Evolutionary conservation across 1,140 invertebrate species (phyloP).

Genomic region (Sipha flava): DNA sequence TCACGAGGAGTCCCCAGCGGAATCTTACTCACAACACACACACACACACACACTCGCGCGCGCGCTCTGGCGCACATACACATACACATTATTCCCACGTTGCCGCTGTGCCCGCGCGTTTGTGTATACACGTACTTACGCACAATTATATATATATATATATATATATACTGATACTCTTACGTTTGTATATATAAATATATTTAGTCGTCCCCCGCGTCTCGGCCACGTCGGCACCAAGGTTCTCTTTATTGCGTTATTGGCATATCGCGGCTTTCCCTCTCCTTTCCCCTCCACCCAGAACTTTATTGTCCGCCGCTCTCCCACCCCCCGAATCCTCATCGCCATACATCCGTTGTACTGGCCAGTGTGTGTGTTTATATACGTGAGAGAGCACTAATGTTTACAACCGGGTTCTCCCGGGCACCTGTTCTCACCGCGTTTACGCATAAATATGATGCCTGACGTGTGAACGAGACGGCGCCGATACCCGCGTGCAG

Average conservation of each 20-base stretch:
- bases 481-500: background rate
- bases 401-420: slow-evolving; percentile 28
- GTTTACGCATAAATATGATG: background rate
- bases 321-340: background rate
- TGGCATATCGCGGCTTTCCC: slow-evolving; percentile 25
- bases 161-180: background rate
- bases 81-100: slow-evolving; percentile 7
- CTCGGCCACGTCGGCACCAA: slow-evolving; percentile 23
- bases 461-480: background rate
- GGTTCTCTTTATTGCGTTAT: slow-evolving; percentile 32
- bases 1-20: slow-evolving; percentile 32
- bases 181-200: background rate
- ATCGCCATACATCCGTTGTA: background rate
- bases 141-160: background rate
- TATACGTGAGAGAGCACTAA: background rate
- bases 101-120: slow-evolving; percentile 11
- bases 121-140: background rate
- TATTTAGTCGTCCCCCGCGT: slow-evolving; percentile 6
- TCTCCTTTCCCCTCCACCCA: background rate
- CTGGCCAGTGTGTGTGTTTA: too few species aligned
- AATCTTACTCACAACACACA: slow-evolving; percentile 24
- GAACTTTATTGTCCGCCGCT: background rate
- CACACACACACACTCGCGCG: background rate
- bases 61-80: too few species aligned
- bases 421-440: slow-evolving; percentile 10